Conservation (phyloP, 2,797 vertebrate species). For the Alectoris magna region DNA sequence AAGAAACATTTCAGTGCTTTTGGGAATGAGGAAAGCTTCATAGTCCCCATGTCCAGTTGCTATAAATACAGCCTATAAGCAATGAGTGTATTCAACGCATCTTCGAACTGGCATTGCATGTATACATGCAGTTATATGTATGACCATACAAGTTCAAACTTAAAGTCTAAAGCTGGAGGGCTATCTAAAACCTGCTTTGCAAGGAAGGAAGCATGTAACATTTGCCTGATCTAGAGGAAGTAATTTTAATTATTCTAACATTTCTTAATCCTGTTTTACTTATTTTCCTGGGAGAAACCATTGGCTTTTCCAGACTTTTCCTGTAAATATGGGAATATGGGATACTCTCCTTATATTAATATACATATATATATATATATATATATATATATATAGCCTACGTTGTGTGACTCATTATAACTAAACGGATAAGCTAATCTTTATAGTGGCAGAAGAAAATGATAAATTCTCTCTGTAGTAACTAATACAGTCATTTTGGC, state of each 20-base stretch:
- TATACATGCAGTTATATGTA: neutral
- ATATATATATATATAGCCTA: too few relatives aligned
- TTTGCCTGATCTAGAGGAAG: slow-evolving; percentile 8
- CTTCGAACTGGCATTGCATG: neutral
- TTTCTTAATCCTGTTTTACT: neutral
- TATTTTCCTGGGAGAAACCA: neutral
- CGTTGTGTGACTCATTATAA: neutral
- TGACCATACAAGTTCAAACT: neutral
- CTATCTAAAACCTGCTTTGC: neutral
- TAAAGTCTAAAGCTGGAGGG: neutral
- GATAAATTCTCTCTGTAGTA: neutral
- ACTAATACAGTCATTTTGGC: neutral
- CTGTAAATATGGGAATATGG: neutral
- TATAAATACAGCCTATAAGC: neutral
- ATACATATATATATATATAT: neutral
- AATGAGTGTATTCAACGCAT: neutral
- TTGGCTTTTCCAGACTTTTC: neutral
- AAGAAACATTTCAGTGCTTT: neutral
- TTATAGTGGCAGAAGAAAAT: neutral
- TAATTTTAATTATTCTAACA: neutral
- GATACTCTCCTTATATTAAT: neutral
- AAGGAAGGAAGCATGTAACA: neutral
- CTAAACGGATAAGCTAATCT: slow-evolving; percentile 8
- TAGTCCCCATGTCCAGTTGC: neutral
- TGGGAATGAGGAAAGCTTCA: neutral